Evolutionary conservation across 2,888 invertebrate genomes (phyloP).

Genomic region (Stratiomys singularior): DNA sequence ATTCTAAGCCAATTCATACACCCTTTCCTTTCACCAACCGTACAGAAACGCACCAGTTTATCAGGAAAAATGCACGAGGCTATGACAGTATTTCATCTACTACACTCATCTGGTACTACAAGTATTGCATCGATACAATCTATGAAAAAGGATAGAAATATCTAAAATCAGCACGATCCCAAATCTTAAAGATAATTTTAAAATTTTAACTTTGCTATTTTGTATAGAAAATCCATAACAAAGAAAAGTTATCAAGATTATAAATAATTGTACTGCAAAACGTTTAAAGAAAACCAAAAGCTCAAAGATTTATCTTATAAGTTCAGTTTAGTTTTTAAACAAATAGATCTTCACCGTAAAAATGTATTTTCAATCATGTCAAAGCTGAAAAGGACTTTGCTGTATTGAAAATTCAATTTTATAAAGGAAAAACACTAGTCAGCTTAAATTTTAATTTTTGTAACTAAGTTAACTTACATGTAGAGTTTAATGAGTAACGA

Average conservation of each 20-base stretch:
- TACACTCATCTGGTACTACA: background rate
- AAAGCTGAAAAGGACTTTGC: background rate
- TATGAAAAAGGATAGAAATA: background rate
- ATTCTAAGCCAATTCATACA: background rate
- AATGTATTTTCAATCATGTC: background rate
- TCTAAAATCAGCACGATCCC: slow-evolving; percentile 23
- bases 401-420: background rate
- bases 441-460: slow-evolving; percentile 25
- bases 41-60: background rate
- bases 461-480: background rate
- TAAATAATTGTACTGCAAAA: background rate
- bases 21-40: background rate
- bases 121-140: background rate
- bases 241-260: background rate
- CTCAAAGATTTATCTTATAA: slow-evolving; percentile 38
- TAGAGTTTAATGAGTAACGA: background rate
- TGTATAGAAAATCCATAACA: background rate
- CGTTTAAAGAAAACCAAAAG: slow-evolving; percentile 32
- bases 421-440: slow-evolving; percentile 27
- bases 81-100: background rate
- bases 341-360: background rate
- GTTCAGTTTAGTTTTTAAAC: background rate
- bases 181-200: slow-evolving; percentile 22
- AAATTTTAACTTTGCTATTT: background rate
- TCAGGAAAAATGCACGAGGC: slow-evolving; percentile 4